Conservation (phyloP, 2,113 vertebrate genomes). For the Saimiri boliviensis region DNA sequence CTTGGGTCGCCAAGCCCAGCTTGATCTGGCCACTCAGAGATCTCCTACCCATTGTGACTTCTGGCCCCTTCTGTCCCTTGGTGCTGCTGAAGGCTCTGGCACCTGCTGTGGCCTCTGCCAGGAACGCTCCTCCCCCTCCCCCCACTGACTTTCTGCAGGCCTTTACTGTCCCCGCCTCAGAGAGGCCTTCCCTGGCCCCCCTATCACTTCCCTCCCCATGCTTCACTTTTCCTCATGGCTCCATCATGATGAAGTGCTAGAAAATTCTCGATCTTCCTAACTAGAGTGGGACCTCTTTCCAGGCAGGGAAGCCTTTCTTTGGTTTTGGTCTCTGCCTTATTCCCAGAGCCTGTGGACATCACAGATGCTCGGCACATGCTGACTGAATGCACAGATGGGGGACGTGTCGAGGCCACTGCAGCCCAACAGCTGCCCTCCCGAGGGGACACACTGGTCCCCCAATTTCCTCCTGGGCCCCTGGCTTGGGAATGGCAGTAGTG, state of each 20-base stretch:
- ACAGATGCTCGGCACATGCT: accelerated
- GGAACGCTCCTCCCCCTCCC: background rate
- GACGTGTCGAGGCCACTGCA: background rate
- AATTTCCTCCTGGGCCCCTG: background rate
- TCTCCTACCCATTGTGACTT: background rate
- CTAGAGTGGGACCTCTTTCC: background rate
- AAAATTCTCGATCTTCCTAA: background rate
- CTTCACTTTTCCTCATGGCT: background rate
- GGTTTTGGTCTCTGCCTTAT: background rate
- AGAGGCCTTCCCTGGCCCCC: background rate
- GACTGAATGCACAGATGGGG: background rate
- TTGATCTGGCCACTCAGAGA: background rate
- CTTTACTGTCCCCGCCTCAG: background rate
- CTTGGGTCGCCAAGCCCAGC: background rate
- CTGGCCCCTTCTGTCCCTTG: background rate
- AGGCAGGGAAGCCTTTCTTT: background rate
- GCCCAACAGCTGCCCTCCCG: background rate
- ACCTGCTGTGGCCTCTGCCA: background rate
- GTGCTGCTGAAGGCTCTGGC: background rate
- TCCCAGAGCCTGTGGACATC: background rate
- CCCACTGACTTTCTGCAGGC: background rate
- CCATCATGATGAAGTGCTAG: background rate
- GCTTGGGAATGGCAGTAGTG: background rate
- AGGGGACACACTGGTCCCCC: background rate
- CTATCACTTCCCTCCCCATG: background rate